Base-by-base conservation (phyloP, 1,140 invertebrate species). In the Pogonus chalceus region DNA sequence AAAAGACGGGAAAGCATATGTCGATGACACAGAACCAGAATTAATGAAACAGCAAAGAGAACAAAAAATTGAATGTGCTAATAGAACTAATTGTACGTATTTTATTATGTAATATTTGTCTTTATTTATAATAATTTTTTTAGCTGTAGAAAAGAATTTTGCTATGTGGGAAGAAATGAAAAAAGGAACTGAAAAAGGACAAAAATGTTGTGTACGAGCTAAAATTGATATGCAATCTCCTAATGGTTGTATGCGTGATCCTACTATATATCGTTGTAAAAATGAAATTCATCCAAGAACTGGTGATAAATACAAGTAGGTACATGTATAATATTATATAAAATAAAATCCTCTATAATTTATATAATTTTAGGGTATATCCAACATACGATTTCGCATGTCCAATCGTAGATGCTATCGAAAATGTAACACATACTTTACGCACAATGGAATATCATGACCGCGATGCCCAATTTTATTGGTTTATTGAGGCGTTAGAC, bases 311-410 rank as follows among this genome's bases (percentile, higher is more conserved):
- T 99, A 98, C 74, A 98, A 97, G 92, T 94, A 75, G 69, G 78
- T 69, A 58, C 55, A 43, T 53, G n/a, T n/a, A n/a, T n/a, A n/a
- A n/a, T n/a, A n/a, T 18, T 9, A 7, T 18, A 4, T 43, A 4
- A 43, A 43, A 43, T 18, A 31, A 31, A 31, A 31, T 14, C 4
- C 26, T 4, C 26, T 31, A 7, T 14, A 31, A 56, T 35, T 52
- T 54, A 26, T 31, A 10, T 54, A 56, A 57, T 64, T 79, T 71
- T 66, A 96, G 93, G 65, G 95, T 96, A 2, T 99, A 99, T 75
- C 97, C 97, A 22, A 99, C 96, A 0, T 99, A 99, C 66, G 97
- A 99, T 75, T 99, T 99, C 78, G 95, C 96, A 1, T 99, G 97
- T 72, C 97, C 97, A 2, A 97, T 99, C 65, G 96, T 99, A 2